Evolutionary conservation across 2,113 vertebrate genomes (phyloP).

Genomic region (Falcunculus frontatus): DNA sequence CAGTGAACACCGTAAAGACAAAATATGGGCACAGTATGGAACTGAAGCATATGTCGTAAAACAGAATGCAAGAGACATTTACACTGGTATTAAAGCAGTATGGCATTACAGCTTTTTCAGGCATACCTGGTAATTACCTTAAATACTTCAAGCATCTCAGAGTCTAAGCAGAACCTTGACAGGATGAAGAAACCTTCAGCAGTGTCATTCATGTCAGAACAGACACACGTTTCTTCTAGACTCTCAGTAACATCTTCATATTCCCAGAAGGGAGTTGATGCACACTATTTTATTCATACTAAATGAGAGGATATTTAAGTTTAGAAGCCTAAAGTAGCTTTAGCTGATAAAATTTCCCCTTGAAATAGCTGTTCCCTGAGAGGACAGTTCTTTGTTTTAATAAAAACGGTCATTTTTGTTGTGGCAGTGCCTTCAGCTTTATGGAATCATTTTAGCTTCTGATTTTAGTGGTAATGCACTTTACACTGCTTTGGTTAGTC

Average conservation of each 20-base stretch:
- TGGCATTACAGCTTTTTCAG: neutral
- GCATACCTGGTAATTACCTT: neutral
- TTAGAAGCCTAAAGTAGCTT: neutral
- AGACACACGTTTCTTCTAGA: neutral
- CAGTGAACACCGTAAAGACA: rapidly evolving
- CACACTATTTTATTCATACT: neutral
- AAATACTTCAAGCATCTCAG: neutral
- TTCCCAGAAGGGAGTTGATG: neutral
- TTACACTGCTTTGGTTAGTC: neutral
- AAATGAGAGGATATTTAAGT: neutral
- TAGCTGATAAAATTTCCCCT: neutral
- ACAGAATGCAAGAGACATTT: neutral
- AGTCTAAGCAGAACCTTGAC: neutral
- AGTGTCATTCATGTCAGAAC: neutral
- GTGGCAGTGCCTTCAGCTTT: neutral
- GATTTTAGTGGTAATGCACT: neutral
- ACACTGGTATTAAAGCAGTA: neutral
- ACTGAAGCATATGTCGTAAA: neutral
- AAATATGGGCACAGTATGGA: neutral
- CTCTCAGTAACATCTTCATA: neutral
- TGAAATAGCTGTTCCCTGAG: neutral
- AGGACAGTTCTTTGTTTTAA: neutral
- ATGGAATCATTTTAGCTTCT: neutral
- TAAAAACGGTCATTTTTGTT: neutral
- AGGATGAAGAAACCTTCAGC: neutral